A percentile compares a stretch with the other conserved stretches of the same genome.
These are phyloP conservation scores for Drosophila azteca DNA, from an alignment of 1,140 invertebrate genomes.

Conservation along the genomic window DNA sequence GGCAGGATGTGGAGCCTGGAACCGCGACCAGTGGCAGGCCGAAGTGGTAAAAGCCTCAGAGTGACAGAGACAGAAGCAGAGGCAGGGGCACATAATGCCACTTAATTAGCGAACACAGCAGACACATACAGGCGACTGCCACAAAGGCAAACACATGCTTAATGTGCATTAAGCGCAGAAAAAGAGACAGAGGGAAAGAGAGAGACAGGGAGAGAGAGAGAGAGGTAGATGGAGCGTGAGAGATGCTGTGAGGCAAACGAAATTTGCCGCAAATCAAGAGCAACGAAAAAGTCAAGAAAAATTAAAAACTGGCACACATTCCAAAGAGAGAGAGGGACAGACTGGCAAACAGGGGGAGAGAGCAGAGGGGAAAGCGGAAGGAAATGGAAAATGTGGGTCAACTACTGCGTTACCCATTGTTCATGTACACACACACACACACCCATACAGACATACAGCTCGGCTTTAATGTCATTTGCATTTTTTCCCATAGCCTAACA, in stretches of 20 bases:
- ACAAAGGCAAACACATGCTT: constrained; percentile 41
- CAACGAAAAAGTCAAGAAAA: constrained; percentile 68
- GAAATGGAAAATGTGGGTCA: constrained; percentile 65
- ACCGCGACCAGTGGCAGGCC: neutral
- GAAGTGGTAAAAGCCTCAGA: constrained; percentile 27
- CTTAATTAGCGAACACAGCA: constrained; percentile 48
- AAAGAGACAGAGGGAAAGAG: neutral
- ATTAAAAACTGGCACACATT: constrained; percentile 53
- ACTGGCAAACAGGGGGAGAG: neutral
- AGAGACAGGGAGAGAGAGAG: neutral
- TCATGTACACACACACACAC: constrained; percentile 21
- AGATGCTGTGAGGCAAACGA: constrained; percentile 13
- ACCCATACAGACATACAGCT: constrained; percentile 4
- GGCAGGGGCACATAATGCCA: constrained; percentile 44
- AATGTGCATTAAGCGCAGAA: constrained; percentile 39
- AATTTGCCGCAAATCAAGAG: constrained; percentile 69
- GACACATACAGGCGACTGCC: neutral
- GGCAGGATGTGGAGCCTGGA: neutral
- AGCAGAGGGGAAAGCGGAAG: neutral
- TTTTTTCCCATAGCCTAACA: constrained; percentile 51
- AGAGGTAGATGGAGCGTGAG: constrained; percentile 2
- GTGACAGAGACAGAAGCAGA: constrained; percentile 8
- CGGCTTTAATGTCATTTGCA: constrained; percentile 67
- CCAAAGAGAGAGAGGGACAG: neutral
- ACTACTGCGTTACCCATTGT: constrained; percentile 66